phyloP scores from a whole-genome alignment of 2,113 vertebrate species.

The Zosterops japonicus region DNA sequence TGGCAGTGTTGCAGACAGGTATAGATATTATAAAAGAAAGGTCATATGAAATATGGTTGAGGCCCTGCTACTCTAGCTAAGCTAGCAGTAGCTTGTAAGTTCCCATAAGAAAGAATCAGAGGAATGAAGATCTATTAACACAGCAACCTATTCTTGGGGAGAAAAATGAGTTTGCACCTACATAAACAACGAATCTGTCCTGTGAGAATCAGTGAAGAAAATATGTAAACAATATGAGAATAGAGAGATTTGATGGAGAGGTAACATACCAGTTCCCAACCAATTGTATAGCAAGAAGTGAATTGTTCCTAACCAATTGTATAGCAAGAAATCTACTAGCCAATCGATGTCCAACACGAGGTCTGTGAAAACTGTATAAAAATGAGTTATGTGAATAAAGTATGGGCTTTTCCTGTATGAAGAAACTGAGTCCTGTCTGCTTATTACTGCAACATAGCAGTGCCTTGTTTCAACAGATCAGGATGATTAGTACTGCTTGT shows the following conservation, averaged over 20 bases:
- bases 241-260: not conserved
- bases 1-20: not conserved
- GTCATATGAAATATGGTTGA: not conserved
- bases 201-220: not conserved
- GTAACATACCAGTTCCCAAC: not conserved
- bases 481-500: not conserved
- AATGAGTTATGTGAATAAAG: not conserved
- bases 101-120: not conserved
- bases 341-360: not conserved
- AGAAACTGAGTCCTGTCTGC: not conserved
- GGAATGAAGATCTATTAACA: not conserved
- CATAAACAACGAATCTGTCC: not conserved
- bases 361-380: not conserved
- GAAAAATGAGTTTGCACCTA: not conserved
- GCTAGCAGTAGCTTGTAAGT: not conserved
- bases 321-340: not conserved
- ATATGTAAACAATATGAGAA: not conserved
- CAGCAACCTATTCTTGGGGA: not conserved
- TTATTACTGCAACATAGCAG: not conserved
- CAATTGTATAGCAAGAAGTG: not conserved
- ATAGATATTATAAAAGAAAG: not conserved
- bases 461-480: not conserved
- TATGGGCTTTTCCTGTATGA: not conserved
- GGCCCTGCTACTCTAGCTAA: not conserved
- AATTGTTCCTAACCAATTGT: not conserved